Evolutionary conservation across 2,797 vertebrate genomes (phyloP).

Genomic region (Staurois parvus): DNA sequence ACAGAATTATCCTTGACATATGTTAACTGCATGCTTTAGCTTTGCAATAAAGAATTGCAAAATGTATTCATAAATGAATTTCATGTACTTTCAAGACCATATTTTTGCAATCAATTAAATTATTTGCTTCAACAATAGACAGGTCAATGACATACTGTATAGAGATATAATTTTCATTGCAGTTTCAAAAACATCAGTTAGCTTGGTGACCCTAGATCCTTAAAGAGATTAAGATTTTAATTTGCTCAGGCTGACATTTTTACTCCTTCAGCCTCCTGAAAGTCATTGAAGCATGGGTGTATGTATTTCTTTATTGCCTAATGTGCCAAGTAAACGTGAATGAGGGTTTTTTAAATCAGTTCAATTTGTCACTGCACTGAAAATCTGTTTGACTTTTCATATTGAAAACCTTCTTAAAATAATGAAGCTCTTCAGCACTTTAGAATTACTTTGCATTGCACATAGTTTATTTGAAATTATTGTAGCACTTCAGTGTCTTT

Average conservation of each 20-base stretch:
- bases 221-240: conserved; percentile 56
- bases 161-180: conserved; percentile 39
- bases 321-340: conserved; percentile 59
- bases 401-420: conserved; percentile 66
- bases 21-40: too few species aligned
- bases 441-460: conserved; percentile 61
- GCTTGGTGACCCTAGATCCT: conserved; percentile 50
- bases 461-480: conserved; percentile 71
- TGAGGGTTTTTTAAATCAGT: conserved; percentile 58
- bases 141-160: conserved; percentile 26
- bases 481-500: conserved; percentile 67
- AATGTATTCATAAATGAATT: too few species aligned
- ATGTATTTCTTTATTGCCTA: conserved; percentile 59
- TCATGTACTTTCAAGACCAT: not conserved
- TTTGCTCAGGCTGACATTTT: conserved; percentile 57
- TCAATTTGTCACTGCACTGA: conserved; percentile 61
- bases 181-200: conserved; percentile 48
- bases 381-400: conserved; percentile 65
- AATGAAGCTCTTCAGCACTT: conserved; percentile 65
- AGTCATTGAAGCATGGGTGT: conserved; percentile 60
- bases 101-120: conserved; percentile 8
- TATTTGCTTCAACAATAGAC: conserved; percentile 7
- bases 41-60: too few species aligned
- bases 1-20: too few species aligned
- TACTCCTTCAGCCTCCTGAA: conserved; percentile 49